phyloP scores from a whole-genome alignment of 2,113 vertebrate species.

The Chloropsis hardwickii region DNA sequence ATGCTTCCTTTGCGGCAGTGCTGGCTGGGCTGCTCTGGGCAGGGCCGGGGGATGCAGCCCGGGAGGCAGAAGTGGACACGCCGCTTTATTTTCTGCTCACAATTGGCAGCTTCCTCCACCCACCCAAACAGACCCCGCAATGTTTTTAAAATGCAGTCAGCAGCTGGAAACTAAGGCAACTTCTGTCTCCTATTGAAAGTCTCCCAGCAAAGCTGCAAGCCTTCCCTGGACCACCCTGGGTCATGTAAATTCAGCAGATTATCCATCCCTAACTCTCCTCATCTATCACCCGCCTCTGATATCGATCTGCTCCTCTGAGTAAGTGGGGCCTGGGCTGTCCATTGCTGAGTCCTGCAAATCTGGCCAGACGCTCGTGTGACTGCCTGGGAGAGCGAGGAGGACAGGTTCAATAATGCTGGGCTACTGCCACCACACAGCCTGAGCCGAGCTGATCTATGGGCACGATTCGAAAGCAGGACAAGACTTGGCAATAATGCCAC shows the following conservation, averaged over 20 bases:
- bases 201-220: conserved; percentile 57
- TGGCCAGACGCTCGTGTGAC: conserved; percentile 47
- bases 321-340: conserved; percentile 58
- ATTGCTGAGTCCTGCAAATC: conserved; percentile 62
- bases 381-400: conserved; percentile 36
- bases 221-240: conserved; percentile 61
- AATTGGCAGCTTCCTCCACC: conserved; percentile 49
- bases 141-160: conserved; percentile 66
- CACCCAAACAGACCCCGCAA: conserved; percentile 41
- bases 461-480: neutral
- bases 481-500: neutral
- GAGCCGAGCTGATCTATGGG: neutral
- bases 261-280: conserved; percentile 75
- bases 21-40: neutral
- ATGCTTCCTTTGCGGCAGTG: neutral
- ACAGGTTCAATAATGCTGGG: conserved; percentile 75
- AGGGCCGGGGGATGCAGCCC: neutral
- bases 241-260: conserved; percentile 75
- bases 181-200: conserved; percentile 69
- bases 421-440: conserved; percentile 69
- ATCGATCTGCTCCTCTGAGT: conserved; percentile 84
- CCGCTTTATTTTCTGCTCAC: conserved; percentile 30
- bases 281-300: conserved; percentile 83
- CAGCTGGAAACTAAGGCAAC: conserved; percentile 69
- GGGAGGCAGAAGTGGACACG: neutral